Evolutionary conservation across 1,140 invertebrate species (phyloP).

Genomic region (Bombyx mori): ASM3026992v2 NC_085111.1:10839001-10839500

Average conservation of each 20-base stretch:
- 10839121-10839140: conserved; percentile 5
- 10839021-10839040: conserved; percentile 47
- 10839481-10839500: too few relatives aligned
- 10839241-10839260: conserved; percentile 33
- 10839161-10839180: background rate
- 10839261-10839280: conserved; percentile 50
- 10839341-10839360: conserved; percentile 14
- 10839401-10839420: background rate
- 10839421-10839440: too few relatives aligned
- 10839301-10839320: conserved; percentile 15
- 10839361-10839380: background rate
- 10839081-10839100: conserved; percentile 16
- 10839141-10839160: conserved; percentile 1
- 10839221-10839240: conserved; percentile 18
- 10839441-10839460: too few relatives aligned
- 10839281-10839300: conserved; percentile 50
- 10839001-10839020: conserved; percentile 65
- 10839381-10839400: conserved; percentile 1
- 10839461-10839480: too few relatives aligned
- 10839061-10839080: conserved; percentile 24
- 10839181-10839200: background rate
- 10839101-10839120: conserved; percentile 3
- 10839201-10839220: background rate
- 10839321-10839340: conserved; percentile 14
- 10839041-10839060: conserved; percentile 28